Evolutionary conservation across 2,113 vertebrate genomes (phyloP).

Genomic region (Lasiurus cinereus): DNA sequence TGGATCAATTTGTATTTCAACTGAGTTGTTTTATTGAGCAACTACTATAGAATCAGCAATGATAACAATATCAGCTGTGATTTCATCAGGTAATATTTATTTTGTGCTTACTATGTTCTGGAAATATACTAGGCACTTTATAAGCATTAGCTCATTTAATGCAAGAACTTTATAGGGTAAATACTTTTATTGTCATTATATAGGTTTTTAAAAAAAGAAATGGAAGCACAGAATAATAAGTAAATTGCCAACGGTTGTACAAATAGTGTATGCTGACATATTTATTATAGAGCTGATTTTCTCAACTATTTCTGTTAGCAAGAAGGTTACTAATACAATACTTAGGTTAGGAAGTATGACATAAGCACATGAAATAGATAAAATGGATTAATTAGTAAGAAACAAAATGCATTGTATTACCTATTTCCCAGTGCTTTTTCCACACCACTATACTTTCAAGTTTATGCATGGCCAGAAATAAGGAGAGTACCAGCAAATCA

Average conservation of each 20-base stretch:
- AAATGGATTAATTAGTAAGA: constrained; percentile 1
- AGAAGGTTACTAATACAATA: neutral
- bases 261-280: neutral
- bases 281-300: neutral
- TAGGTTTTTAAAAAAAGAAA: neutral
- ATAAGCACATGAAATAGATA: neutral
- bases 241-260: neutral
- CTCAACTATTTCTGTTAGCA: constrained; percentile 1
- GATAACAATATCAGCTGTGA: neutral
- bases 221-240: neutral
- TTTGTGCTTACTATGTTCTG: constrained; percentile 27
- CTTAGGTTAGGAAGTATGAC: constrained; percentile 5
- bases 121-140: neutral
- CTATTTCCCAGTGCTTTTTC: neutral
- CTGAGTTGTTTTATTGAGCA: neutral
- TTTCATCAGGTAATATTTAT: neutral
- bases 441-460: neutral
- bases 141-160: constrained; percentile 2
- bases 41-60: neutral
- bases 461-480: neutral
- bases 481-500: neutral
- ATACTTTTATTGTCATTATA: neutral
- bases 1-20: neutral
- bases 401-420: neutral
- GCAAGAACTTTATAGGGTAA: neutral